phyloP scores from a whole-genome alignment of 2,797 vertebrate species.

The Syngnathus acus region DNA sequence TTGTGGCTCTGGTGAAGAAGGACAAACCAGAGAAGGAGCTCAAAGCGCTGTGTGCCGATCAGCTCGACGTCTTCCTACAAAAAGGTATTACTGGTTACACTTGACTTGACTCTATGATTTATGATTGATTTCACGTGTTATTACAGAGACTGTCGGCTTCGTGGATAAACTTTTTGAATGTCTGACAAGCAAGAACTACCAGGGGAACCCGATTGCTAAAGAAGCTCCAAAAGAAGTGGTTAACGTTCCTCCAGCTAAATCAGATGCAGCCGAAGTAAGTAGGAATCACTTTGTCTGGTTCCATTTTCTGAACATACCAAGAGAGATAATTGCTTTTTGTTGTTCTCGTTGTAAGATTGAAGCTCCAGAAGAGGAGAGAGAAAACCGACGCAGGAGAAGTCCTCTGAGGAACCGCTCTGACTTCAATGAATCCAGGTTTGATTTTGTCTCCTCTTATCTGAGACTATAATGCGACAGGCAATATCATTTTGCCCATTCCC shows the following conservation, averaged over 20 bases:
- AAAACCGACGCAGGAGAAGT: conserved; percentile 87
- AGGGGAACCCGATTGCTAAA: conserved; percentile 73
- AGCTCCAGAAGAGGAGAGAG: conserved; percentile 82
- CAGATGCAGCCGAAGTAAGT: conserved; percentile 79
- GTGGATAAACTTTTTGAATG: conserved; percentile 98
- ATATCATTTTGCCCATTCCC: no score
- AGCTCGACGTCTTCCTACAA: conserved; percentile 96
- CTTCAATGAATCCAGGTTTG: conserved; percentile 86
- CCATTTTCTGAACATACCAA: background rate
- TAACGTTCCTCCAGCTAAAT: conserved; percentile 74
- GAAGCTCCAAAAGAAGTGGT: conserved; percentile 80
- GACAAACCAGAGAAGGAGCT: conserved; percentile 97
- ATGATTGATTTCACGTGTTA: conserved; percentile 16
- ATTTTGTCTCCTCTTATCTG: conserved; percentile 3
- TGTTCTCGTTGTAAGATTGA: conserved; percentile 40
- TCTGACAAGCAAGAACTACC: conserved; percentile 90
- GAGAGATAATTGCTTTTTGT: background rate
- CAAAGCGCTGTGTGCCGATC: conserved; percentile 93
- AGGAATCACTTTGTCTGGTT: background rate
- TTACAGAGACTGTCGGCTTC: conserved; percentile 91
- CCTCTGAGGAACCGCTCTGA: conserved; percentile 84
- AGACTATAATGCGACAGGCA: no score
- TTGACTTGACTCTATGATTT: no score
- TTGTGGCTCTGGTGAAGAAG: conserved; percentile 96
- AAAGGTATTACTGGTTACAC: conserved; percentile 80